Evolutionary conservation across 53 echinoderm and acorn worm genomes (phyloP).

Genomic region (Stichopus horrens): DNA sequence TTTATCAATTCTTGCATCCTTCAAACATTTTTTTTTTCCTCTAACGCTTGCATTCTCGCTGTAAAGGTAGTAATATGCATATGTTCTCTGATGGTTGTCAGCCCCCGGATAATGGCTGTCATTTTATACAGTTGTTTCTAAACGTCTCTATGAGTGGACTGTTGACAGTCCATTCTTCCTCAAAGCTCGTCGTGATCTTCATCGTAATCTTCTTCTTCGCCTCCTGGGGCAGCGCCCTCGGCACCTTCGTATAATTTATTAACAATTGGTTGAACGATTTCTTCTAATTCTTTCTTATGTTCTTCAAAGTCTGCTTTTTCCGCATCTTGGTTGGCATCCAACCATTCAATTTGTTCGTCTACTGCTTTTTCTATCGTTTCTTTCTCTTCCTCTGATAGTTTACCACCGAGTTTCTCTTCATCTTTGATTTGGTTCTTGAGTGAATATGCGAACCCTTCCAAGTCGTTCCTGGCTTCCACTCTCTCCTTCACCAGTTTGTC

Average conservation of each 20-base stretch:
- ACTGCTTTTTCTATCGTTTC: constrained; percentile 75
- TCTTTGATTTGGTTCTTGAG: constrained; percentile 94
- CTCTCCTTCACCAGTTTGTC: constrained; percentile 85
- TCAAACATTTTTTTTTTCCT: too few species aligned
- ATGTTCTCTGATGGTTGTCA: too few species aligned
- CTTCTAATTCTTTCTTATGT: constrained; percentile 96
- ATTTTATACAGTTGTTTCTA: too few species aligned
- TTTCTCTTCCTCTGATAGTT: constrained; percentile 84
- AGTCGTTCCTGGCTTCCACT: constrained; percentile 90
- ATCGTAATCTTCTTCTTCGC: constrained; percentile 61
- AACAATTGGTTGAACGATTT: constrained; percentile 81
- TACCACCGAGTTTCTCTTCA: constrained; percentile 93
- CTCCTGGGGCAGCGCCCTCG: constrained; percentile 63
- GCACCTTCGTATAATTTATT: constrained; percentile 97
- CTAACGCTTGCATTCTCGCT: too few species aligned
- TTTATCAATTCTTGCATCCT: too few species aligned
- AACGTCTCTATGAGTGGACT: background rate
- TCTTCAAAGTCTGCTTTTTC: constrained; percentile 89
- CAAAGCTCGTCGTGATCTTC: constrained; percentile 86
- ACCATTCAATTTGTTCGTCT: constrained; percentile 94
- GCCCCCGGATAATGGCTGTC: too few species aligned
- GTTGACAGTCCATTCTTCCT: background rate
- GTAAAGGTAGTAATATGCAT: too few species aligned
- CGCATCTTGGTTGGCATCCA: constrained; percentile 93
- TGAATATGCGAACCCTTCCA: constrained; percentile 94